Conservation (phyloP, 2,113 vertebrate species). For the Tragelaphus scriptus region DNA sequence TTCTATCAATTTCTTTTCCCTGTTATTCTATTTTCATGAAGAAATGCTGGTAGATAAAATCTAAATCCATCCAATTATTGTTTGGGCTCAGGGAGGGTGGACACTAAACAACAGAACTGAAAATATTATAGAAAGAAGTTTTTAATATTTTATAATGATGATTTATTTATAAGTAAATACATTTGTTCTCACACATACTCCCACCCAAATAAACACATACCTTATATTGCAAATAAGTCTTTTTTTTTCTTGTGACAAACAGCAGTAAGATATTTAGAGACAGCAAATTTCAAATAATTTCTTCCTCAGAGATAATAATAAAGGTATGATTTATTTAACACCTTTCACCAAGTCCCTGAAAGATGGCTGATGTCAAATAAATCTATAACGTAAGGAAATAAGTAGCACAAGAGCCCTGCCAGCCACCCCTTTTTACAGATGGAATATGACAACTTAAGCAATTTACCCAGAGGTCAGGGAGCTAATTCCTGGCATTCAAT, state of each 20-base stretch:
- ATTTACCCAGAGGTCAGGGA: conserved; percentile 60
- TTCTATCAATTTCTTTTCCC: not conserved
- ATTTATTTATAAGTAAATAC: conserved; percentile 54
- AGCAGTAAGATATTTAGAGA: conserved; percentile 15
- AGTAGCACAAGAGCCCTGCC: conserved; percentile 18
- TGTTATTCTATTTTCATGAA: conserved; percentile 5
- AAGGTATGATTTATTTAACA: conserved; percentile 65
- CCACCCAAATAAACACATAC: not conserved
- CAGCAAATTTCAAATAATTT: conserved; percentile 42
- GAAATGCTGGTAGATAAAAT: not conserved
- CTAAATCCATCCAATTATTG: not conserved
- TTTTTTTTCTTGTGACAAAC: conserved; percentile 23
- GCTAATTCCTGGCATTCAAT: conserved; percentile 69
- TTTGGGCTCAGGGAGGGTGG: not conserved
- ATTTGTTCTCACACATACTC: not conserved
- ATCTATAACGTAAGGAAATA: conserved; percentile 51
- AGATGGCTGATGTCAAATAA: conserved; percentile 58
- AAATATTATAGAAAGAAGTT: conserved; percentile 15
- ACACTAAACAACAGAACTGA: conserved; percentile 14
- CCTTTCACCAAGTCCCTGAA: conserved; percentile 50
- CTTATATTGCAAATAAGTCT: conserved; percentile 5
- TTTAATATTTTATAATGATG: conserved; percentile 56
- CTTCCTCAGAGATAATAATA: conserved; percentile 42
- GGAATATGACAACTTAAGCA: conserved; percentile 66
- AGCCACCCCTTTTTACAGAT: conserved; percentile 31